phyloP scores from a whole-genome alignment of 2,113 vertebrate species.

The Callipepla squamata region DNA sequence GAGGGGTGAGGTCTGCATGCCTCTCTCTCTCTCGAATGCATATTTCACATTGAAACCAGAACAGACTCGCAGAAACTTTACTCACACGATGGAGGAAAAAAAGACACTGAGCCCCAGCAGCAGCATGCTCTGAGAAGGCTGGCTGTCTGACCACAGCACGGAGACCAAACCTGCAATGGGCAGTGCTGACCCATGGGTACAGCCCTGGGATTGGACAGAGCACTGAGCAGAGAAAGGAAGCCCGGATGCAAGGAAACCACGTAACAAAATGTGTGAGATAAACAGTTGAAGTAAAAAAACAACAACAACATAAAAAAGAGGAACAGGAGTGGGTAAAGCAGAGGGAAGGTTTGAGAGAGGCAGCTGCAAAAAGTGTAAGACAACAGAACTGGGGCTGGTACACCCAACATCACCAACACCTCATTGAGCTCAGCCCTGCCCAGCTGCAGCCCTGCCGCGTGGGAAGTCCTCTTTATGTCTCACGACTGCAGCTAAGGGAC shows the following conservation, averaged over 20 bases:
- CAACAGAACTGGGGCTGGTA: neutral
- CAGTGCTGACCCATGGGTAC: accelerated
- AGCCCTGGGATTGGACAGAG: neutral
- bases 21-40: neutral
- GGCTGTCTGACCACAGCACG: neutral
- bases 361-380: neutral
- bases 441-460: neutral
- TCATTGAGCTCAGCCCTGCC: neutral
- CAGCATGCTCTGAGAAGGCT: accelerated
- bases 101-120: neutral
- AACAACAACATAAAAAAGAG: neutral
- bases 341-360: neutral
- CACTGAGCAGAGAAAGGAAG: neutral
- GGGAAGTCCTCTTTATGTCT: neutral
- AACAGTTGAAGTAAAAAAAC: neutral
- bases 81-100: neutral
- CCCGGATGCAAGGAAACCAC: neutral
- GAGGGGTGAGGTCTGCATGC: constrained; percentile 12
- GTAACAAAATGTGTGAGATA: neutral
- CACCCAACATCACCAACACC: neutral
- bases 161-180: neutral
- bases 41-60: constrained; percentile 36
- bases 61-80: neutral
- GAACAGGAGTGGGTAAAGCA: neutral
- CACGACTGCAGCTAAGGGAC: neutral